phyloP scores from a whole-genome alignment of 2,113 vertebrate species.

The Pithys albifrons region DNA sequence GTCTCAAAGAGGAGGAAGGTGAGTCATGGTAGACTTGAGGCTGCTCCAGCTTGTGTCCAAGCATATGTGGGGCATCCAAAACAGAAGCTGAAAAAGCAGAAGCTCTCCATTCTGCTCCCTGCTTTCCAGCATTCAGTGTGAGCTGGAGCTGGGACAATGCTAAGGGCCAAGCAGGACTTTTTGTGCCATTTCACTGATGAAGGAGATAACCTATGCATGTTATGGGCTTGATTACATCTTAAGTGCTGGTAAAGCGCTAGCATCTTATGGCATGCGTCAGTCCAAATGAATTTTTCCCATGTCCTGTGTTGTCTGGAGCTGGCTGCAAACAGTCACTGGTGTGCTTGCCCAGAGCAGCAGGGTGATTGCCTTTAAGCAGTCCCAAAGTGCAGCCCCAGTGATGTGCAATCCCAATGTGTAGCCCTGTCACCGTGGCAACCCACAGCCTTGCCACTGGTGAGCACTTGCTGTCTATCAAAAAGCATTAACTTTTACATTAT shows the following conservation, averaged over 20 bases:
- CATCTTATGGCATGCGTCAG: fast-evolving
- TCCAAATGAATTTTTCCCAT: neutral
- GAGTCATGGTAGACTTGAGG: neutral
- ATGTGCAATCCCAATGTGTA: neutral
- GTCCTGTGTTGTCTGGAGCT: neutral
- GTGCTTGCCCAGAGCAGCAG: neutral
- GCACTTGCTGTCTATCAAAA: constrained; percentile 65
- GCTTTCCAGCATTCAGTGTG: neutral
- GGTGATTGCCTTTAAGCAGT: neutral
- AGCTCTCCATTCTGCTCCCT: neutral
- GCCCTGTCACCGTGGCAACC: constrained; percentile 61
- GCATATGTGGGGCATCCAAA: neutral
- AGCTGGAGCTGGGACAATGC: neutral
- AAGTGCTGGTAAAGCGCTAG: neutral
- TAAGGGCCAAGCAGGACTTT: neutral
- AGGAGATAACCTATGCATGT: neutral
- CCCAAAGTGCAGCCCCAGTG: neutral
- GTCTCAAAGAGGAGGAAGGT: neutral
- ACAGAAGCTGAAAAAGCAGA: neutral
- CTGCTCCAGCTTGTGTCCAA: neutral
- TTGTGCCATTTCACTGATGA: neutral
- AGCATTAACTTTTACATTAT: constrained; percentile 64
- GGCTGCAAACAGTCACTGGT: neutral
- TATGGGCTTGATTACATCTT: neutral
- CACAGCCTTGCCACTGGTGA: constrained; percentile 22